Percentiles rank a stretch among this genome's conserved stretches.
phyloP scores from a whole-genome alignment of 2,113 vertebrate genomes.

The Takifugu flavidus region DNA sequence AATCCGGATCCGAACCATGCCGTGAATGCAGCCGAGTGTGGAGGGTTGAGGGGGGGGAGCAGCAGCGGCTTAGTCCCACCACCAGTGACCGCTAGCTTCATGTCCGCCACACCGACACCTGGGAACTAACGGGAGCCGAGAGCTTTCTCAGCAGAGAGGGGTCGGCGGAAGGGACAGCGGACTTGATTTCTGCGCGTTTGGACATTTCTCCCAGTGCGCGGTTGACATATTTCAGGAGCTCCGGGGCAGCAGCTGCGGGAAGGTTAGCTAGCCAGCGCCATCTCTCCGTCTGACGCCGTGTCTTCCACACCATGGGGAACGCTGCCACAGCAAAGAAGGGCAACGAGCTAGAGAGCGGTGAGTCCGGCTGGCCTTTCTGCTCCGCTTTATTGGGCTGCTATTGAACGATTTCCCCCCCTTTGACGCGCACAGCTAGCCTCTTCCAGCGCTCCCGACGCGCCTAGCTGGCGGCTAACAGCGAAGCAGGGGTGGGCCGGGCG shows the following conservation, averaged over 20 bases:
- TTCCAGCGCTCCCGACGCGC: constrained; percentile 9
- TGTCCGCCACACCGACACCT: constrained; percentile 46
- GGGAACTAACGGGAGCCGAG: constrained; percentile 33
- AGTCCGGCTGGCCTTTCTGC: constrained; percentile 54
- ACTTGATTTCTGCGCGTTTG: background rate
- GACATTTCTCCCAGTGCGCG: background rate
- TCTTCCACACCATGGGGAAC: constrained; percentile 86
- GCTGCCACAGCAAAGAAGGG: constrained; percentile 93
- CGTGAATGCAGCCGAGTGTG: constrained; percentile 24
- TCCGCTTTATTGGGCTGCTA: background rate
- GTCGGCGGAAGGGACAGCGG: constrained; percentile 28
- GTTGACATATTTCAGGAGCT: constrained; percentile 24
- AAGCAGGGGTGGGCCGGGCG: constrained; percentile 30
- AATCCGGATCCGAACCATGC: constrained; percentile 15
- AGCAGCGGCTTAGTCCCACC: constrained; percentile 28
- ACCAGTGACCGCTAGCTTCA: constrained; percentile 68
- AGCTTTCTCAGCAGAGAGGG: constrained; percentile 21
- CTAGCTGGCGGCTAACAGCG: constrained; percentile 8
- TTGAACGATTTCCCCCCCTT: background rate
- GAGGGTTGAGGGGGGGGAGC: constrained; percentile 10
- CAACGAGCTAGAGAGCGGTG: constrained; percentile 95
- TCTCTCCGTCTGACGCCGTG: constrained; percentile 64
- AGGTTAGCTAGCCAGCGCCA: constrained; percentile 61
- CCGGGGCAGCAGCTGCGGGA: constrained; percentile 32
- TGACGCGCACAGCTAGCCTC: background rate